Base-by-base conservation (phyloP, 2,888 invertebrate genomes). In the Andrena haemorrhoa region DNA sequence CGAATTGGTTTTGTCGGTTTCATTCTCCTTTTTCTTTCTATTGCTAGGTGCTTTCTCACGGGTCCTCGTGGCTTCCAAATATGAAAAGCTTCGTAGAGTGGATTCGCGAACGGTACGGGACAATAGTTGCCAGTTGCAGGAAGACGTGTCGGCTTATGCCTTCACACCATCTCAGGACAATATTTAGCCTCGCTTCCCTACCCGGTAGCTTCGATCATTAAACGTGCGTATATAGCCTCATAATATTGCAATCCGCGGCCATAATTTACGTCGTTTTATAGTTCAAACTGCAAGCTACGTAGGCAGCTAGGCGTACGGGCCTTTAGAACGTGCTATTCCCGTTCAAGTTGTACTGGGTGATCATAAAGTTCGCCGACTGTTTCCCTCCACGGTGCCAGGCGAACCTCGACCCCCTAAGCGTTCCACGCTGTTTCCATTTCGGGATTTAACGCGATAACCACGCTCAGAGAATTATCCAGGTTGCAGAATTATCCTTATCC, bases 181-280 rank as follows among this genome's bases (percentile, higher is more conserved):
- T 92, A 93, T 91, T 92, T 92, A 90, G 88, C 89, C 92, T 82
- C 86, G 83, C 76, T 84, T 58, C 73, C 78, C 85, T 87, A 88
- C 90, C 90, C 92, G 91, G 93, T 93, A 93, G 93, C 93, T 92
- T 92, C 92, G 93, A 93, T 93, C 93, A 94, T 94, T 94, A 94
- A 93, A 93, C 93, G 93, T 93, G 93, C 93, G 93, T 93, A 93
- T 93, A 93, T 92, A 92, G 93, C 93, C 93, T 93, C 94, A 94
- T 94, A 93, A 93, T 93, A 93, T 93, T 93, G 92, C 94, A 93
- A 94, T 94, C 93, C 93, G 92, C 89, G 92, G 92, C 92, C 92
- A 93, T 94, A 94, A 94, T 94, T 93, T 93, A 93, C 93, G 92
- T 93, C 93, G 93, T 94, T 94, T 94, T 94, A 94, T 93, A 93